Evolutionary conservation across 2,113 vertebrate species (phyloP), one percentile per base, ranked within the genome.

Genomic region (Dipodomys stephensi): DNA sequence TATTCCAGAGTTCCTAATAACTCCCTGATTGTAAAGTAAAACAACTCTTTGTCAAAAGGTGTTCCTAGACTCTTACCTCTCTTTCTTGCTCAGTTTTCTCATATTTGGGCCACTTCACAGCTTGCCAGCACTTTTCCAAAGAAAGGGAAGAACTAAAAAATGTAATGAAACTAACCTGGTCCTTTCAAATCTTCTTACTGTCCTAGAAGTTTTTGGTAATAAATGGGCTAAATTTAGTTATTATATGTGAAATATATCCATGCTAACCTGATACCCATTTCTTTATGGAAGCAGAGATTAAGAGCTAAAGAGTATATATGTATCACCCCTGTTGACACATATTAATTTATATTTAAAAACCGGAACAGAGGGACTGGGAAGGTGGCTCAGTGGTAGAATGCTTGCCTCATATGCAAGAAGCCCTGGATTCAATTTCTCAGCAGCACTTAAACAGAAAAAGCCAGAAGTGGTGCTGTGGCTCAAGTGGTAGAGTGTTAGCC

Each of bases 81-180:
- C 44, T 53, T 60, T 92, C 72, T 84, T 68, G 80, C 39, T 92
- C 30, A 88, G 76, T 85, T 25, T 92, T 80, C 84, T 93, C 53
- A 44, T 64, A 96, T 95, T 88, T 91, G 94, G 96, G 94, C 90
- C 94, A 95, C 83, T 90, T 95, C 90, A 88, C 97, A 97, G 95
- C 88, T 93, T 94, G 97, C 94, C 62, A 83, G 85, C 89, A 85
- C 91, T 60, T 95, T 92, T 83, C 92, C 82, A 72, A 86, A 77
- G 90, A 95, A 90, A 85, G 68, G 74, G 69, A 95, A 67, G 78
- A 90, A 67, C 74, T 87, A 32, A 67, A 80, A 82, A 88, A 80
- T 62, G 6, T 62, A 72, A 46, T 76, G 44, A 92, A 92, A 84
- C 28, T 39, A 74, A 94, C 88, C 87, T 68, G 78, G 12, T 87